Conservation (phyloP, 2,888 invertebrate species). For the Polyommatus iphigenia region DNA sequence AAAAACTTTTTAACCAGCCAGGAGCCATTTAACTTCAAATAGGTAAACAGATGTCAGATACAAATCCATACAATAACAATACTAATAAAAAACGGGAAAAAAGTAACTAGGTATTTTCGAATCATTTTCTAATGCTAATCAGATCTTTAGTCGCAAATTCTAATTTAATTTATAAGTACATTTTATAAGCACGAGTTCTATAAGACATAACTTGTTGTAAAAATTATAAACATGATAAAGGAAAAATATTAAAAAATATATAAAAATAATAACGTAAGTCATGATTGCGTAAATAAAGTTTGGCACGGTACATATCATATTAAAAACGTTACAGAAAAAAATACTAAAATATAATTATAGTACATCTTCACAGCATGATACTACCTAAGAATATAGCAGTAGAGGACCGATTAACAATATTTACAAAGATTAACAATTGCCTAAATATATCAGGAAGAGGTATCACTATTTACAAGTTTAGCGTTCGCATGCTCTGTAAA, state of each 20-base stretch:
- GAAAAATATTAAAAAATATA: slow-evolving; percentile 7
- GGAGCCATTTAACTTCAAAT: background rate
- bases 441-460: slow-evolving; percentile 51
- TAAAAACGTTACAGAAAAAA: slow-evolving; percentile 25
- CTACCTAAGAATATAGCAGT: slow-evolving; percentile 61
- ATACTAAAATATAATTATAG: slow-evolving; percentile 44
- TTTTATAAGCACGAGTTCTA: slow-evolving; percentile 8
- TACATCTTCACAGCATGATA: slow-evolving; percentile 60
- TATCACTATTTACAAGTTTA: slow-evolving; percentile 40
- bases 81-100: background rate
- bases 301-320: slow-evolving; percentile 26
- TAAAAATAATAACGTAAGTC: slow-evolving; percentile 7
- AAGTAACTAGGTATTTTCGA: background rate
- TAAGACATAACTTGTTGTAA: background rate
- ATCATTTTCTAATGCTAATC: slow-evolving; percentile 2
- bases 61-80: slow-evolving; percentile 10
- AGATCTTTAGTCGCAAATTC: background rate
- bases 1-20: background rate
- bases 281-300: slow-evolving; percentile 22
- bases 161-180: slow-evolving; percentile 24
- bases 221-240: background rate
- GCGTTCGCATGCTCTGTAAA: background rate
- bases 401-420: slow-evolving; percentile 68
- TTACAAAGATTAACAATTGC: slow-evolving; percentile 69
- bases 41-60: too few species aligned